A percentile compares a stretch with the other conserved stretches of the same genome.
Evolutionary conservation across 2,113 vertebrate genomes (phyloP).

Genomic region (Scomber scombrus): DNA sequence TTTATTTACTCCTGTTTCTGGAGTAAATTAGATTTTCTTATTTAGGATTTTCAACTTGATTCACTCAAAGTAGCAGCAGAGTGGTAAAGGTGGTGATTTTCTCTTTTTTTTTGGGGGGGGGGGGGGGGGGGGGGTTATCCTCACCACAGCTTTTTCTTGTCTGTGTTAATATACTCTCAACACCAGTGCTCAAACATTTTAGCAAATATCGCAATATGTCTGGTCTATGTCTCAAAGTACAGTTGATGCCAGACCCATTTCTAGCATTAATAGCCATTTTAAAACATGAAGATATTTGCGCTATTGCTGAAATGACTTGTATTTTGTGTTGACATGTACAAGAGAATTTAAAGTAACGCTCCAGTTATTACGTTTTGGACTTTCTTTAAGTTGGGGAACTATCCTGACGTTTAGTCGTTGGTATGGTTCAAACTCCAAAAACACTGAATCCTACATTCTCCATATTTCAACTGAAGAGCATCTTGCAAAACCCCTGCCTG

Average conservation of each 20-base stretch:
- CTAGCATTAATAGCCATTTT: conserved; percentile 13
- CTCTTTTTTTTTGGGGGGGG: too few relatives aligned
- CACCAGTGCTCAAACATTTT: not conserved
- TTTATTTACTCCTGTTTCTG: not conserved
- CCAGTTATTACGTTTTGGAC: too few relatives aligned
- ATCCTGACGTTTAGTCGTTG: too few relatives aligned
- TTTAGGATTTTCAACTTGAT: conserved; percentile 31
- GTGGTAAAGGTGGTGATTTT: conserved; percentile 2
- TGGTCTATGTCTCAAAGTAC: not conserved
- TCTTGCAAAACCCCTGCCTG: too few relatives aligned
- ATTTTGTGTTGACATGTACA: not conserved
- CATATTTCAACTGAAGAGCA: too few relatives aligned
- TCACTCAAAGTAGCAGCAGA: conserved; percentile 51
- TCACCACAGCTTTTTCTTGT: not conserved
- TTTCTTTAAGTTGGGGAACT: too few relatives aligned
- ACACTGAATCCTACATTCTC: too few relatives aligned
- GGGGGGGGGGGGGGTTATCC: not conserved
- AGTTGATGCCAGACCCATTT: not conserved
- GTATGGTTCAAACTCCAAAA: too few relatives aligned
- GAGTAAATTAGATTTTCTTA: not conserved
- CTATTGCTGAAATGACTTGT: not conserved
- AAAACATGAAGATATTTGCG: not conserved
- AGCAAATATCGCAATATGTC: not conserved
- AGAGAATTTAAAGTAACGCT: too few relatives aligned
- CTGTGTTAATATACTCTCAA: not conserved